These are phyloP conservation scores for Nymphicus hollandicus DNA, from an alignment of 2,113 vertebrate genomes.

Conservation along the genomic window DNA sequence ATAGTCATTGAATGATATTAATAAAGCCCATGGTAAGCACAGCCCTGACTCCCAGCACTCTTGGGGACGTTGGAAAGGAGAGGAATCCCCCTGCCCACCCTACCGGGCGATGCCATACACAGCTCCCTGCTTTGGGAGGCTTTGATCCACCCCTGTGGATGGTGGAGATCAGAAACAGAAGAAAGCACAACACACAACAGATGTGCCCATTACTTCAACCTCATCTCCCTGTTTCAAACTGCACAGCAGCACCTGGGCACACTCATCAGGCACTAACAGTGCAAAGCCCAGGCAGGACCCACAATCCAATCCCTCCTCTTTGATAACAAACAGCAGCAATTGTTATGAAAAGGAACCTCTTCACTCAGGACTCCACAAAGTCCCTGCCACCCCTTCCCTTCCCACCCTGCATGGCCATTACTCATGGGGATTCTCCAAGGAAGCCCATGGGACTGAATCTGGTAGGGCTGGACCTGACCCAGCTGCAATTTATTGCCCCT, in stretches of 20 bases:
- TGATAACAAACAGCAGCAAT: background rate
- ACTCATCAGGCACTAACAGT: background rate
- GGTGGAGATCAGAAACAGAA: background rate
- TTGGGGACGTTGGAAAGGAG: fast-evolving
- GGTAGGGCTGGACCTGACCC: background rate
- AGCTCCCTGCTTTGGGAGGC: background rate
- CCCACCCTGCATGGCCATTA: background rate
- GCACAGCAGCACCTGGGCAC: background rate
- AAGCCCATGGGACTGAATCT: background rate
- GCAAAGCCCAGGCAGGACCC: background rate
- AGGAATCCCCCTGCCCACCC: background rate
- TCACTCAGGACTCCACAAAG: fast-evolving
- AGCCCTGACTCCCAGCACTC: fast-evolving
- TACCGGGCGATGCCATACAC: fast-evolving
- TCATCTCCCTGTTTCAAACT: background rate
- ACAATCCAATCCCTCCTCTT: background rate
- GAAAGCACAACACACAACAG: background rate
- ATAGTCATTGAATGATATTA: fast-evolving
- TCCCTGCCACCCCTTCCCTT: background rate
- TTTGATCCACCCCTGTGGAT: background rate
- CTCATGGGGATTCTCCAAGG: background rate
- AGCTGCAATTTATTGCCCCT: background rate
- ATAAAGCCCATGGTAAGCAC: background rate
- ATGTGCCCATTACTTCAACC: background rate
- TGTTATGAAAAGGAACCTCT: background rate